Percentiles rank a stretch among this genome's conserved stretches.
phyloP scores from a whole-genome alignment of 2,797 vertebrate genomes.

The Mycteria americana region DNA sequence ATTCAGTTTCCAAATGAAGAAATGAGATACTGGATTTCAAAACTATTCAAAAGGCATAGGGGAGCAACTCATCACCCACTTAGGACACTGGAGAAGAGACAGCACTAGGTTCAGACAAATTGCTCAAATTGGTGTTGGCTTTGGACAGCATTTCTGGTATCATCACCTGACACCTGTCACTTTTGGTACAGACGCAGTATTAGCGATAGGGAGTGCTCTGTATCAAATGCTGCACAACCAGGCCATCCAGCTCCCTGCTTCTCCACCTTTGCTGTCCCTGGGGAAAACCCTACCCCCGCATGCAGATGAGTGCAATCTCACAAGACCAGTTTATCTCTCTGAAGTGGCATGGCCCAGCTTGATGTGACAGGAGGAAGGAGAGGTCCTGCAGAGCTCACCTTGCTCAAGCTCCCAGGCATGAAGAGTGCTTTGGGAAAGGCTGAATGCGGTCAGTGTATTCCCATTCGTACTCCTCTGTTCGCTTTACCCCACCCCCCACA shows the following conservation, averaged over 20 bases:
- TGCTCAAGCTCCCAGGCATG: background rate
- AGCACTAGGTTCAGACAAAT: background rate
- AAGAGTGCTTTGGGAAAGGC: background rate
- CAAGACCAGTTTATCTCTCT: background rate
- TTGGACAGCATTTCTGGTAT: background rate
- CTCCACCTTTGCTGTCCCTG: background rate
- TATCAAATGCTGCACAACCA: background rate
- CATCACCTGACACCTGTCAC: accelerated
- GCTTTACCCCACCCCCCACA: background rate
- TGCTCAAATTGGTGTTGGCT: background rate
- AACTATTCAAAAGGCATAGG: background rate
- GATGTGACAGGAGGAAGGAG: background rate
- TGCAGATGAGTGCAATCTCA: accelerated
- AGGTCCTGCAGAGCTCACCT: background rate
- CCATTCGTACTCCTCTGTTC: background rate
- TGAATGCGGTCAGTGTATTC: background rate
- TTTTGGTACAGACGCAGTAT: background rate
- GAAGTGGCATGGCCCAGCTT: background rate
- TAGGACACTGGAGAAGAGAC: background rate
- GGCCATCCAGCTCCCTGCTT: background rate
- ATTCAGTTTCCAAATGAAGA: background rate
- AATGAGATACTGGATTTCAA: background rate
- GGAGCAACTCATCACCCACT: background rate
- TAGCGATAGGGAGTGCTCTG: accelerated
- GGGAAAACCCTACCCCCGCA: background rate